These are phyloP conservation scores for Calcarius ornatus DNA, from an alignment of 2,113 vertebrate genomes.

Conservation along the genomic window DNA sequence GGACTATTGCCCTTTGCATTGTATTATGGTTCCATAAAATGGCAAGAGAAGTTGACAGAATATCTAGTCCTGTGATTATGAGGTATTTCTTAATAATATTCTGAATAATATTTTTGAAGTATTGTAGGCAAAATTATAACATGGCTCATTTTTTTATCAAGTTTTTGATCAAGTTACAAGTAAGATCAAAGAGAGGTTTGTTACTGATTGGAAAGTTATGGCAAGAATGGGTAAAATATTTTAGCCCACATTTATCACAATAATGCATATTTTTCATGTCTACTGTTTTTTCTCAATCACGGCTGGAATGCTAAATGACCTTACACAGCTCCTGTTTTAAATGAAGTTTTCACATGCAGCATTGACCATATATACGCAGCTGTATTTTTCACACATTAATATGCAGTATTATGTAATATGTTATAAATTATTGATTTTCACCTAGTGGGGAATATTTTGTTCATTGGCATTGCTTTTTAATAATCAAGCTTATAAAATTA, in stretches of 20 bases:
- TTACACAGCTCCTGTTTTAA: neutral
- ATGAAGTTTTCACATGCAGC: neutral
- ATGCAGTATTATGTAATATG: neutral
- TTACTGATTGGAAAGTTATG: neutral
- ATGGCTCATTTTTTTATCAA: rapidly evolving
- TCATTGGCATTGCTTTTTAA: neutral
- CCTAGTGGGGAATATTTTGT: neutral
- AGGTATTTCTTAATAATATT: neutral
- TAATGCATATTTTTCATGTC: neutral
- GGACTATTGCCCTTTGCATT: neutral
- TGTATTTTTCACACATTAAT: neutral
- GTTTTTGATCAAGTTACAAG: neutral
- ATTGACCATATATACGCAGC: neutral
- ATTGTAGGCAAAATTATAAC: neutral
- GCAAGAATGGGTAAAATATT: neutral
- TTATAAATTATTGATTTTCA: neutral
- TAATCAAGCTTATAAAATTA: neutral
- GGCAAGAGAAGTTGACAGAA: neutral
- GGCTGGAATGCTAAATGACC: neutral
- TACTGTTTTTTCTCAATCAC: neutral
- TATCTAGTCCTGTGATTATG: neutral
- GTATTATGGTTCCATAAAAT: neutral
- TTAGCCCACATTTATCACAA: neutral
- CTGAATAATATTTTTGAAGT: neutral
- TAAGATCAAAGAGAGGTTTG: neutral